Evolutionary conservation across 2,888 invertebrate genomes (phyloP), one percentile per base, ranked within the genome.

Genomic region (Abrostola tripartita): DNA sequence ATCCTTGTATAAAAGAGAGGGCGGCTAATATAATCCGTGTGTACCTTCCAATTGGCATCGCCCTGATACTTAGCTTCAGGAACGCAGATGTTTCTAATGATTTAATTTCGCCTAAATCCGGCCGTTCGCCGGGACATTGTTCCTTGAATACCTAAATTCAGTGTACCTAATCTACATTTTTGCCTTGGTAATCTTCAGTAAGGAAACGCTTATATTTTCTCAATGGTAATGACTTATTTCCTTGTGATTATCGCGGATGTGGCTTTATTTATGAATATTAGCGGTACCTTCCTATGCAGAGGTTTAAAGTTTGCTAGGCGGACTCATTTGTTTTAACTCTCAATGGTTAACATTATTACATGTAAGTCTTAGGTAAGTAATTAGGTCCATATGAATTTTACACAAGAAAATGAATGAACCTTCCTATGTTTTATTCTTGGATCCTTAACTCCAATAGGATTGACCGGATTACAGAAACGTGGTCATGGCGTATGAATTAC

Each of bases 41-140:
- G 52, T 57, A 49, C 24, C 9, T 38, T 61, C 74, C 79, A 79
- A 84, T 82, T 71, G 81, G 80, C 79, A 82, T 84, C 81, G 81
- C 81, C 80, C 73, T 78, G 78, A 77, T 81, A 79, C 72, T 68
- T 62, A 81, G 79, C 78, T 76, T 61, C 81, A 79, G 73, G 76
- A 78, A 71, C 89, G 78, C 92, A 92, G 92, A 90, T 92, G 92
- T 87, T 81, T 68, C 76, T 88, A 91, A 92, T 87, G 91, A 86
- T 90, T 92, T 91, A 90, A 92, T 92, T 90, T 90, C 81, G 88
- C 81, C 87, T 82, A 81, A 88, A 86, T 84, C 81, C 82, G 73
- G 81, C 80, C 82, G 82, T 80, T 83, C 68, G 67, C 49, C 56
- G 68, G 64, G 60, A 74, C 61, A 85, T 87, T 84, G 82, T 78